Evolutionary conservation across 2,888 invertebrate genomes (phyloP), one percentile per base, ranked within the genome.

Genomic region (Branchellion lobata): DNA sequence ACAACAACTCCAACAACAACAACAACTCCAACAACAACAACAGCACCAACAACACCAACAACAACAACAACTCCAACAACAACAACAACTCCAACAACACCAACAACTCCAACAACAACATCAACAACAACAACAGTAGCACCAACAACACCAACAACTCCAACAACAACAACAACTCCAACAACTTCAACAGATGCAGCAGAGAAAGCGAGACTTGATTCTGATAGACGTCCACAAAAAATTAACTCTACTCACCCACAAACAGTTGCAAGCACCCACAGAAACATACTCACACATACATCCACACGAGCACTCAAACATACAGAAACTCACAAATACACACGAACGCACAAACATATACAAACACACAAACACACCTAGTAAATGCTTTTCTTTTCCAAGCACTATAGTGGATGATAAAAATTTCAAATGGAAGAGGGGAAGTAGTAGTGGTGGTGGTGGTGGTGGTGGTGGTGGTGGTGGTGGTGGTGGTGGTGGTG

Each of bases 181-280:
- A 5, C 40, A 40, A 40, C 5, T 14, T 40, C 5, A 40, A 14
- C 61, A 57, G 61, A 3, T 57, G 21, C 5, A 57, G 21, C n/a
- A 57, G 21, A 5, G 61, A n/a, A 57, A 57, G 24, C 8, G 61
- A n/a, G 61, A 57, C 24, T 57, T 57, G 21, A 57, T 57, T 5
- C 61, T 57, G 61, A n/a, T 57, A 57, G 61, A 57, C 61, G 11
- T 57, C 3, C 61, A 57, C 61, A 57, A 57, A n/a, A 57, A 57
- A 57, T 14, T 57, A 8, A 57, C 61, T n/a, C 5, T n/a, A 5
- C 21, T 57, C 24, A 24, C 61, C 5, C 5, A 57, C 61, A 57
- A 57, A n/a, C 61, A 18, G 11, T 5, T 24, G 24, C 61, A 57
- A 18, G 24, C 61, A 24, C 61, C 5, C 61, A 18, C 3, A 57